Conservation (phyloP, 1,140 invertebrate species). For the Drosophila melanogaster region DNA sequence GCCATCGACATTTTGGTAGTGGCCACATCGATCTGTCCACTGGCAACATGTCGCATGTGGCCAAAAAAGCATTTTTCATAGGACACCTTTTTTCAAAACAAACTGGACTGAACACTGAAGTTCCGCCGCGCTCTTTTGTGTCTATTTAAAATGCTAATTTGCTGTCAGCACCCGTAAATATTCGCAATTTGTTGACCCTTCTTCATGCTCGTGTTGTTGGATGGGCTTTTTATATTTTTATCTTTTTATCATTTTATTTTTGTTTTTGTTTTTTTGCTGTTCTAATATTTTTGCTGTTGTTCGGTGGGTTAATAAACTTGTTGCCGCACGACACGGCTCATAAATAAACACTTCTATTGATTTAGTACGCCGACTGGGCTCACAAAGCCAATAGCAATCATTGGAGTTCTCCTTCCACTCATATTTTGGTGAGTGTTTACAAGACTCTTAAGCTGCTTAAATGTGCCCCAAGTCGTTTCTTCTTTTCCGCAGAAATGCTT, state of each 20-base stretch:
- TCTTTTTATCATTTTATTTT: not conserved
- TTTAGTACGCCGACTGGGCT: conserved; percentile 41
- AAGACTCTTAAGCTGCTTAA: conserved; percentile 63
- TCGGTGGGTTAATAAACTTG: conserved; percentile 74
- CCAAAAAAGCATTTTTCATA: conserved; percentile 23
- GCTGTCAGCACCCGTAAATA: conserved; percentile 55
- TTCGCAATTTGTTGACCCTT: conserved; percentile 57
- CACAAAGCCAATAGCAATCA: conserved; percentile 39
- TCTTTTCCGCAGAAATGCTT: conserved; percentile 34
- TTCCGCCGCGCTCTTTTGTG: conserved; percentile 20
- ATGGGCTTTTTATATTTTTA: no score
- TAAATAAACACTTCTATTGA: conserved; percentile 70
- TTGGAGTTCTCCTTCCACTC: conserved; percentile 19
- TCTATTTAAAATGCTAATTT: conserved; percentile 51
- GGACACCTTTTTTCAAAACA: conserved; percentile 25
- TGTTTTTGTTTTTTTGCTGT: conserved; percentile 16
- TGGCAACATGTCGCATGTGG: conserved; percentile 44
- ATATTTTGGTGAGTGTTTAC: conserved; percentile 40
- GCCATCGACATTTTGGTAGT: conserved; percentile 26
- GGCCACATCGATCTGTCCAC: not conserved
- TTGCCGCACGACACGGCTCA: conserved; percentile 48
- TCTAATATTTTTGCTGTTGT: conserved; percentile 30
- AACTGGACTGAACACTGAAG: conserved; percentile 11
- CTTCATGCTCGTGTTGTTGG: conserved; percentile 16
- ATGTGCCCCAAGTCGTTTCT: conserved; percentile 32